Evolutionary conservation across 2,113 vertebrate genomes (phyloP), one percentile per base, ranked within the genome.

Genomic region (Microcebus ravelobensis): DNA sequence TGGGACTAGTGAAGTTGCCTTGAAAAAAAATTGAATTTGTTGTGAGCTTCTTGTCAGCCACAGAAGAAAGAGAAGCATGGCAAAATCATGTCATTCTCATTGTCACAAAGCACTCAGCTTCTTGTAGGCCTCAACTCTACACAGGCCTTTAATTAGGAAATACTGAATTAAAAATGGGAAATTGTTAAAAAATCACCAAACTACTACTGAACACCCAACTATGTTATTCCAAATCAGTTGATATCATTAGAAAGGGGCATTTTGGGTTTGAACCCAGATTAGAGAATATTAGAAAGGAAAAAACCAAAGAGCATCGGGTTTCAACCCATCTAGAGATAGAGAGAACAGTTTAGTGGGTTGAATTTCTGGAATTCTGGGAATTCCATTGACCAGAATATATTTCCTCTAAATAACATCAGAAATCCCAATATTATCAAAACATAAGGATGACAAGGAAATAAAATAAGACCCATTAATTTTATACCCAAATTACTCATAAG

Each of bases 401-500:
- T 93, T 87, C 45, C 6, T 81, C 23, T 74, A 20, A 27, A 18
- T 85, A 88, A 76, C 42, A n/a, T 74, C 77, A 80, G 79, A 31
- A 39, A 57, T 82, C 27, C 50, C 39, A 67, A 4, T 59, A 48
- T 80, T 59, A 55, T 80, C 21, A 74, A 50, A 90, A 45, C 23
- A 50, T 36, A 81, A 85, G 12, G 10, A 13, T 68, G 31, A 61
- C 31, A 6, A n/a, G 25, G 17, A 82, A 90, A 80, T 71, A 83
- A 82, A 86, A 50, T 68, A 86, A 77, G 63, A 83, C 20, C 5
- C 20, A 61, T 52, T 76, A 39, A 85, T 92, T 80, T 88, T 68
- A 63, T 68, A 55, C 7, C 11, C 91, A 57, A 95, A 90, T 95
- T 80, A 57, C 8, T 91, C 55, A 52, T 79, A 82, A 97, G 20